A percentile compares a stretch with the other conserved stretches of the same genome.
These are phyloP conservation scores for Trochalopteron elliotii DNA, from an alignment of 2,113 vertebrate genomes.

Conservation along the genomic window DNA sequence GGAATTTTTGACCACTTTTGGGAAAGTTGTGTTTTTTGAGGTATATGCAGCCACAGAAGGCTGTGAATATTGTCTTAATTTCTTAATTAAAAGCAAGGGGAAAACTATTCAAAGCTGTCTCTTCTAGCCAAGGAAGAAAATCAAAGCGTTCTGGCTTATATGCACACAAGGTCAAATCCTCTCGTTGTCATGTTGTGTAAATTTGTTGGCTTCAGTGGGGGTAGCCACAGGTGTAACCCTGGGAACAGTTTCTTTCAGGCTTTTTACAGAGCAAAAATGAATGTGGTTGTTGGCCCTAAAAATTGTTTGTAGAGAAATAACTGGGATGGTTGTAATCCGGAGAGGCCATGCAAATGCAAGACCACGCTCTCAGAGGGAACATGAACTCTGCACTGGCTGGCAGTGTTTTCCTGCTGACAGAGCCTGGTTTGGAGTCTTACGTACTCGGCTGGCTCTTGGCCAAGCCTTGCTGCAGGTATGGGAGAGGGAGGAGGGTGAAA, in stretches of 20 bases:
- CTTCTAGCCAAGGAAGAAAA: background rate
- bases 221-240: background rate
- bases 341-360: background rate
- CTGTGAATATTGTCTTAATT: background rate
- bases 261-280: background rate
- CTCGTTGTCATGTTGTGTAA: background rate
- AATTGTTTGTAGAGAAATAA: background rate
- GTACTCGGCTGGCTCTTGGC: background rate
- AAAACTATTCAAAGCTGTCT: background rate
- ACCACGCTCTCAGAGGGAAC: background rate
- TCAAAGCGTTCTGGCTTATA: background rate
- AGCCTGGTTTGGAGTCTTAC: background rate
- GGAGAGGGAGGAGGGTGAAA: background rate
- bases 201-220: background rate
- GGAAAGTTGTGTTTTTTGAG: background rate
- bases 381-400: slow-evolving; percentile 41
- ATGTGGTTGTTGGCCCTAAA: background rate
- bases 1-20: background rate
- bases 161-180: background rate
- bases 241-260: background rate
- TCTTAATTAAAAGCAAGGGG: background rate
- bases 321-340: background rate
- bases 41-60: background rate
- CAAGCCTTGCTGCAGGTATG: slow-evolving; percentile 13
- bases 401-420: slow-evolving; percentile 1